A percentile compares a stretch with the other conserved stretches of the same genome.
phyloP scores from a whole-genome alignment of 2,797 vertebrate genomes.

The Arnoldichthys spilopterus region DNA sequence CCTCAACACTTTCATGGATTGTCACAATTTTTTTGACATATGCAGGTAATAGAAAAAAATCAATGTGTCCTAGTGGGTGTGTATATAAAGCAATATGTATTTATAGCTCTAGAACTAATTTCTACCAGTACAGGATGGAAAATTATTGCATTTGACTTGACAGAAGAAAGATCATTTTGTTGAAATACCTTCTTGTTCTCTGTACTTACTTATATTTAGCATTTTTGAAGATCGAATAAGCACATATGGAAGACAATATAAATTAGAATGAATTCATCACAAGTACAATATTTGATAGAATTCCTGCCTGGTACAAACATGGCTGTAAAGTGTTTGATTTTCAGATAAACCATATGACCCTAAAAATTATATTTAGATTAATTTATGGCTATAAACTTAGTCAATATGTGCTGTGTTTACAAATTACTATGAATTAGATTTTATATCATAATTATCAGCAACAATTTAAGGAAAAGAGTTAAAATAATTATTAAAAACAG shows the following conservation, averaged over 20 bases:
- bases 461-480: not conserved
- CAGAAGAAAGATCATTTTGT: not conserved
- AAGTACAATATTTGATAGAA: not conserved
- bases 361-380: too few species aligned
- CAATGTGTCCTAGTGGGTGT: not conserved
- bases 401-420: not conserved
- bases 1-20: slow-evolving; percentile 17
- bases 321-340: too few species aligned
- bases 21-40: slow-evolving; percentile 35
- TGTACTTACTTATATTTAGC: not conserved
- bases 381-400: too few species aligned
- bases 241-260: not conserved
- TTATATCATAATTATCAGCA: not conserved
- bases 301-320: too few species aligned
- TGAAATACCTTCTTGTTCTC: not conserved
- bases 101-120: not conserved
- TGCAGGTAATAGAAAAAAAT: slow-evolving; percentile 28
- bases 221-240: not conserved
- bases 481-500: too few species aligned
- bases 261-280: not conserved
- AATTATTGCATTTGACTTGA: not conserved
- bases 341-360: too few species aligned
- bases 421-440: not conserved
- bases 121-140: not conserved
- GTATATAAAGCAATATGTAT: not conserved